These are phyloP conservation scores for Felis chaus DNA, from an alignment of 2,113 vertebrate genomes.

Conservation along the genomic window DNA sequence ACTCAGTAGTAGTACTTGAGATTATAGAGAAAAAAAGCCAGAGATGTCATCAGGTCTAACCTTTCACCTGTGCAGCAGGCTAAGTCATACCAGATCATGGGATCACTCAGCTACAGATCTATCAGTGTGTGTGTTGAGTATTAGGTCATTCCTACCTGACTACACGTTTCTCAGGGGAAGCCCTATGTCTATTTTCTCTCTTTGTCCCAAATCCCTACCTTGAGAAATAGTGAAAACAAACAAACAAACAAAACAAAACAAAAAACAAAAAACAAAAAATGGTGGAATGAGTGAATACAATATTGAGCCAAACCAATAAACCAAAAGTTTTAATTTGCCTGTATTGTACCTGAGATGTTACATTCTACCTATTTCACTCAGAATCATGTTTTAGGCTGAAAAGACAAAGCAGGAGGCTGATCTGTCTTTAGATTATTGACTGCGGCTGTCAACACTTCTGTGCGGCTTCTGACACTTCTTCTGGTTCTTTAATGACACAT, in stretches of 20 bases:
- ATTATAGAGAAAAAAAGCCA: neutral
- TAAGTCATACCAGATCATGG: neutral
- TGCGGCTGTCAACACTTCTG: neutral
- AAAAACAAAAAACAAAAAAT: neutral
- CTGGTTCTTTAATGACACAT: neutral
- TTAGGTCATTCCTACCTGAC: neutral
- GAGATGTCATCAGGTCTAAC: neutral
- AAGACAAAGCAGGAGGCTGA: neutral
- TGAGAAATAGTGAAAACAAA: neutral
- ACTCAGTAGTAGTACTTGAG: neutral
- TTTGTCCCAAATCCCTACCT: neutral
- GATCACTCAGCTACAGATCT: neutral
- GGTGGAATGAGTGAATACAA: neutral
- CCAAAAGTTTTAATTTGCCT: neutral
- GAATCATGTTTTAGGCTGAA: neutral
- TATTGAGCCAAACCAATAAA: neutral
- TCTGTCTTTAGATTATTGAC: neutral
- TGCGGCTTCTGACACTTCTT: neutral
- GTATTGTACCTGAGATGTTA: neutral
- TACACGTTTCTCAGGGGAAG: neutral
- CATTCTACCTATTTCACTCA: neutral
- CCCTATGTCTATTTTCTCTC: neutral
- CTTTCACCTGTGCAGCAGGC: neutral
- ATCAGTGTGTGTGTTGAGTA: neutral
- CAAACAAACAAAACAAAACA: too few relatives aligned